Evolutionary conservation across 1,140 invertebrate species (phyloP), one percentile per base, ranked within the genome.

Genomic region (Meloidogyne exigua): DNA sequence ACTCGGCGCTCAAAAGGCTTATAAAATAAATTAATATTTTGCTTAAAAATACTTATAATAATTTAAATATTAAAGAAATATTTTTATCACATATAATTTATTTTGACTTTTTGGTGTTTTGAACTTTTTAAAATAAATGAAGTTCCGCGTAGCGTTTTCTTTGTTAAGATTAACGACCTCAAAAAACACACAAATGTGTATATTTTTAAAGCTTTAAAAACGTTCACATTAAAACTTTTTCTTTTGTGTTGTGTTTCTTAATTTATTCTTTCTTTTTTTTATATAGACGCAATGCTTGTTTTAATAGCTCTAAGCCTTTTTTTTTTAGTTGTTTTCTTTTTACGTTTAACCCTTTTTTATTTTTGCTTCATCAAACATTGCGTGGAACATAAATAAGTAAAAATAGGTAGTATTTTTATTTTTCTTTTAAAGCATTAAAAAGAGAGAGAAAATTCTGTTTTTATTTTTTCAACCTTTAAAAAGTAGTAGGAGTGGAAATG

Each of bases 331-430:
- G 18, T n/a, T 57, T 21, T 57, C 4, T 49, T 18, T 4, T 49
- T 39, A 7, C 9, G 36, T 49, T 44, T 49, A 18, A 15, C 49
- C 49, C 18, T 57, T 21, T n/a, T n/a, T n/a, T 57, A n/a, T n/a
- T 57, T 57, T 57, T 57, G 49, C 49, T 57, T 57, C 49, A 57
- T 57, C 49, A n/a, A 57, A n/a, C 49, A 57, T 57, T 49, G 49
- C 49, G 49, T 57, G 49, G 49, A 57, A 57, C 49, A 57, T n/a
- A n/a, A 44, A 18, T 39, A 39, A 39, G 9, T 39, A 10, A 39
- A 39, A 0, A 44, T 57, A n/a, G 18, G 18, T 49, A 49, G 15
- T 18, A 1, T 18, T 18, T 49, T 4, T 15, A 18, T 49, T 57
- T 57, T 57, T 57, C 7, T 57, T n/a, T 57, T 57, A n/a, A n/a